A percentile compares a stretch with the other conserved stretches of the same genome.
These are phyloP conservation scores for Coregonus ussuriensis DNA, from an alignment of 2,797 vertebrate species.

Conservation along the genomic window DNA sequence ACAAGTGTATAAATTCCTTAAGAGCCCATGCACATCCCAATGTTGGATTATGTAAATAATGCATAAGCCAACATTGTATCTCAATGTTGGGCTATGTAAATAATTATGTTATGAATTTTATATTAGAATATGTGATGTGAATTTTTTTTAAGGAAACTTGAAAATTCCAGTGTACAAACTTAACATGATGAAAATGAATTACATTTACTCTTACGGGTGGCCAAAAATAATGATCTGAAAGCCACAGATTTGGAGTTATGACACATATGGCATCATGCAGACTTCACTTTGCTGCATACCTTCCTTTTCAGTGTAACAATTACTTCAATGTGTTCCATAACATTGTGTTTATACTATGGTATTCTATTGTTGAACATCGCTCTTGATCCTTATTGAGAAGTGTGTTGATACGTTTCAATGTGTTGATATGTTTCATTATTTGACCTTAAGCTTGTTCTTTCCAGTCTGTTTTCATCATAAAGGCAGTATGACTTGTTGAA, in stretches of 20 bases:
- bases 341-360: background rate
- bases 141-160: no score
- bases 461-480: background rate
- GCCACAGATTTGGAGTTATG: conserved; percentile 4
- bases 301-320: conserved; percentile 2
- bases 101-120: no score
- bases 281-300: background rate
- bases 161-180: no score
- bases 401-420: background rate
- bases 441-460: background rate
- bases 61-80: no score
- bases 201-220: no score
- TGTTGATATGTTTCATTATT: background rate
- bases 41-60: no score
- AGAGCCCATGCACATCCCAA: no score
- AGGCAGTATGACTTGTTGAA: background rate
- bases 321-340: background rate
- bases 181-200: no score
- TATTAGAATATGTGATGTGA: no score
- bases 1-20: no score
- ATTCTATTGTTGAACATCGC: background rate
- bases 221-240: no score
- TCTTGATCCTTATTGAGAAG: background rate
- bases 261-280: conserved; percentile 7
- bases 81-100: no score